Percentiles rank a stretch among this genome's conserved stretches.
These are phyloP conservation scores for Eulemur rufifrons DNA, from an alignment of 2,113 vertebrate genomes.

Conservation along the genomic window DNA sequence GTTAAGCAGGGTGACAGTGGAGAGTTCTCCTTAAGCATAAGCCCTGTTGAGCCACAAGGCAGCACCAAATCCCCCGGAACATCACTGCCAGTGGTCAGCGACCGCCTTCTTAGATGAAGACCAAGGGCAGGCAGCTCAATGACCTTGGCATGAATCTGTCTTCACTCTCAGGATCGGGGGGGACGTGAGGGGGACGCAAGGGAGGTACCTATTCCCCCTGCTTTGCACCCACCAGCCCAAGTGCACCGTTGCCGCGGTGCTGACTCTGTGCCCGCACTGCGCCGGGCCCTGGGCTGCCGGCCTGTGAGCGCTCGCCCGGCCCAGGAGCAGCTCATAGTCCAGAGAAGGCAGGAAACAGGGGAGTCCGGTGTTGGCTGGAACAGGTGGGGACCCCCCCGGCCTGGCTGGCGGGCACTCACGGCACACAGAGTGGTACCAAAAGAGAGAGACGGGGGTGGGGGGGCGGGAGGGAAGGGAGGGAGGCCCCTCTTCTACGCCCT, in stretches of 20 bases:
- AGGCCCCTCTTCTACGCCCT: neutral
- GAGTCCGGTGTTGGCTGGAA: neutral
- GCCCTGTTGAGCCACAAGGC: constrained; percentile 61
- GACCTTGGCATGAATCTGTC: constrained; percentile 27
- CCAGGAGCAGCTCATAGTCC: neutral
- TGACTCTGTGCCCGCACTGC: neutral
- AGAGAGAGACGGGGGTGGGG: neutral
- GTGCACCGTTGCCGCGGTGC: no score
- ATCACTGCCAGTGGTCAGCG: constrained; percentile 64
- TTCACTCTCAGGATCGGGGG: neutral
- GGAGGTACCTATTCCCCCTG: no score
- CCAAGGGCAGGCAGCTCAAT: neutral
- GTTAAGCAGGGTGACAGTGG: constrained; percentile 70
- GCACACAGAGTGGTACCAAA: no score
- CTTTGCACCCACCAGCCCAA: neutral
- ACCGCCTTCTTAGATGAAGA: constrained; percentile 66
- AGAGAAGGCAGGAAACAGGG: neutral
- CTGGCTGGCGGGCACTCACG: neutral
- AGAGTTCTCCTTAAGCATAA: constrained; percentile 58
- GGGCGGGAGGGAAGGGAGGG: neutral
- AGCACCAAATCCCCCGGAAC: constrained; percentile 71
- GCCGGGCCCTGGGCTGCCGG: neutral
- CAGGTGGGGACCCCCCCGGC: neutral
- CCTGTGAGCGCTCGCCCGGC: neutral
- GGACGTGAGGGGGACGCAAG: neutral